Conservation (phyloP, 2,113 vertebrate species). For the Theropithecus gelada region DNA sequence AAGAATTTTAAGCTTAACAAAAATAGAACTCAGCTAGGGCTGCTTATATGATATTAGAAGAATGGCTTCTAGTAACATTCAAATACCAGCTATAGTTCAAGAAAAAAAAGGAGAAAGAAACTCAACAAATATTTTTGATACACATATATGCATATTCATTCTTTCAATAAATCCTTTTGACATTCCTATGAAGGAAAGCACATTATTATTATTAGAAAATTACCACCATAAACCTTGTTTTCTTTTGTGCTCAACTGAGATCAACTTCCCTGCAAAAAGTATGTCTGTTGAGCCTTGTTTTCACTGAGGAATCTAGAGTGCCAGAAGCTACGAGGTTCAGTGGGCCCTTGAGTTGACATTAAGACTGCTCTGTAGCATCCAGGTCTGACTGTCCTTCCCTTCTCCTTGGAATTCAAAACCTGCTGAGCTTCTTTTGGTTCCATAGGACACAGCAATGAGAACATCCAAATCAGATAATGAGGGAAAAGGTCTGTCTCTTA, state of each 20-base stretch:
- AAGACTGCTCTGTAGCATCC: neutral
- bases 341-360: neutral
- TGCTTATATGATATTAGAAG: neutral
- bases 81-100: neutral
- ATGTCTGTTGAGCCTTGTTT: neutral
- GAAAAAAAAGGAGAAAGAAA: constrained; percentile 2
- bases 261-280: neutral
- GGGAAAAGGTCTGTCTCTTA: neutral
- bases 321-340: neutral
- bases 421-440: neutral
- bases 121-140: constrained; percentile 11
- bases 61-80: neutral
- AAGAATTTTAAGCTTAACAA: constrained; percentile 34
- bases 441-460: neutral
- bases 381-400: neutral
- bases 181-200: neutral
- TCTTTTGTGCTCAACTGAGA: neutral
- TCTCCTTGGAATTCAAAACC: neutral
- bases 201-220: constrained; percentile 13
- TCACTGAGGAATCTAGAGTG: neutral
- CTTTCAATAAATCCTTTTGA: neutral
- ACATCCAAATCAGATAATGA: neutral
- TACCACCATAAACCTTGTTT: neutral
- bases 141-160: neutral
- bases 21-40: neutral